Percentiles rank a stretch among this genome's conserved stretches.
These are phyloP conservation scores for Brachycybe producta DNA, from an alignment of 2,888 invertebrate species.

Conservation along the genomic window DNA sequence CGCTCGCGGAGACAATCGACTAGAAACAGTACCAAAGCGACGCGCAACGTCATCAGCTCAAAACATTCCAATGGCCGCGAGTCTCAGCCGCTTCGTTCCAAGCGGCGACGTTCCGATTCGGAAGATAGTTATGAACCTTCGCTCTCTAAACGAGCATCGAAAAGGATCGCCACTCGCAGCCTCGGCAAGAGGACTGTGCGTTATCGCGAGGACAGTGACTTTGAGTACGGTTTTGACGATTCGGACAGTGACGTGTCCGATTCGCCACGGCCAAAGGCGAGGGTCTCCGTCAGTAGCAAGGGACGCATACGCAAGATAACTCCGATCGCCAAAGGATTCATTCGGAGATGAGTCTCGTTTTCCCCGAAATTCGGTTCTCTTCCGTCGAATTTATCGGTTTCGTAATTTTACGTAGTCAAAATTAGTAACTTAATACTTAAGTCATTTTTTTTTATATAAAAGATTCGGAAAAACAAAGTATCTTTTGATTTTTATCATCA, in stretches of 20 bases:
- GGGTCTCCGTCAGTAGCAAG: conserved; percentile 51
- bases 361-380: neutral
- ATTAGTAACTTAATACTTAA: too few relatives aligned
- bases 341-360: conserved; percentile 13
- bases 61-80: conserved; percentile 16
- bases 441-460: too few relatives aligned
- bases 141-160: conserved; percentile 26
- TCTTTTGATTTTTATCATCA: too few relatives aligned
- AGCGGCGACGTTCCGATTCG: conserved; percentile 13
- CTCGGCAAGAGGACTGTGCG: conserved; percentile 32
- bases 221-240: conserved; percentile 23
- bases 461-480: too few relatives aligned
- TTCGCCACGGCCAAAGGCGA: conserved; percentile 18
- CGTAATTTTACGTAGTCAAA: too few relatives aligned
- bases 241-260: conserved; percentile 23
- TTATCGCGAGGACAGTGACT: conserved; percentile 31
- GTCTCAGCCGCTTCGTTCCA: conserved; percentile 6
- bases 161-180: conserved; percentile 25
- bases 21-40: conserved; percentile 20
- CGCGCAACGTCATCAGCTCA: conserved; percentile 21
- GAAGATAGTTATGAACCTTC: conserved; percentile 26
- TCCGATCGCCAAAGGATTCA: conserved; percentile 39
- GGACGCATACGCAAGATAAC: conserved; percentile 73
- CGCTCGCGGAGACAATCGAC: conserved; percentile 20
- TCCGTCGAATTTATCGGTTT: neutral